Conservation (phyloP, 35 echinoderm and acorn worm genomes). For the Amphiura filiformis region DNA sequence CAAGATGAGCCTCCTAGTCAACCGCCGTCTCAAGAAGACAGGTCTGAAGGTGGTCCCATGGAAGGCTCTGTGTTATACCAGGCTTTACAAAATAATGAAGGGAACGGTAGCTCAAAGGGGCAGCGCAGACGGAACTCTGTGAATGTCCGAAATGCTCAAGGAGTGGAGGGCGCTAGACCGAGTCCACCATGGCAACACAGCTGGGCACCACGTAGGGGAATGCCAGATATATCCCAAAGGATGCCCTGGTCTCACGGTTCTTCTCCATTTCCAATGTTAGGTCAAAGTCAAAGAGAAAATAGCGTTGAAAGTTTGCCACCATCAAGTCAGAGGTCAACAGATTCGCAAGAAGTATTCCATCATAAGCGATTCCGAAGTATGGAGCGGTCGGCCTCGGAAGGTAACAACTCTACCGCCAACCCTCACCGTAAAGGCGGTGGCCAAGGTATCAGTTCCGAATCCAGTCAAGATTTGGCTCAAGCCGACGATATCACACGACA, state of each 20-base stretch:
- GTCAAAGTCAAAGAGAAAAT: neutral
- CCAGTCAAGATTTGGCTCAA: conserved; percentile 81
- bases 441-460: conserved; percentile 54
- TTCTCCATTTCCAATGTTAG: neutral
- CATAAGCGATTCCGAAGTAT: conserved; percentile 9
- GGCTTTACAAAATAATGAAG: conserved; percentile 46
- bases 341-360: conserved; percentile 1
- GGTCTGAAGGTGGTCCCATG: conserved; percentile 3
- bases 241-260: neutral
- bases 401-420: neutral
- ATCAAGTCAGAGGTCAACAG: neutral
- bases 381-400: conserved; percentile 49
- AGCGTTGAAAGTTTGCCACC: neutral
- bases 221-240: neutral
- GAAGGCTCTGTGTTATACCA: conserved; percentile 84
- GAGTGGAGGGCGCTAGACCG: neutral
- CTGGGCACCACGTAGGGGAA: neutral
- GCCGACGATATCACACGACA: conserved; percentile 93
- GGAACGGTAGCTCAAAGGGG: neutral
- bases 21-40: conserved; percentile 16
- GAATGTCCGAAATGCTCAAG: neutral
- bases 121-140: conserved; percentile 23
- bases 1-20: conserved; percentile 30
- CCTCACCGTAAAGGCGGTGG: neutral
- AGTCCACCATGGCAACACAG: neutral